phyloP scores from a whole-genome alignment of 2,113 vertebrate species.

The Bothrops jararaca region DNA sequence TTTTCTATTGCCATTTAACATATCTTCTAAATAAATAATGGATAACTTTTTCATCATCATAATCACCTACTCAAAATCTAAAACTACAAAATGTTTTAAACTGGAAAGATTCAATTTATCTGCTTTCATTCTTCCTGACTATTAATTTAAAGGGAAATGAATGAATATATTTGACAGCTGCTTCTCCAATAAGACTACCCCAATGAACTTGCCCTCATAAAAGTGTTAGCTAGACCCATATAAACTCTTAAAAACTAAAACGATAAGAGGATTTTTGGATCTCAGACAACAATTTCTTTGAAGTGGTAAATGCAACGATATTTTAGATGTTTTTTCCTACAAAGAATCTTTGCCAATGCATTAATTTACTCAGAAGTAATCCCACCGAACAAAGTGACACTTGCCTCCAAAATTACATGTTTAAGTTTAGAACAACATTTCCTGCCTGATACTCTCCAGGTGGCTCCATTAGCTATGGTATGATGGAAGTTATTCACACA shows the following conservation, averaged over 20 bases:
- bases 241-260: constrained; percentile 35
- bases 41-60: background rate
- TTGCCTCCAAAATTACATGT: background rate
- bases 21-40: background rate
- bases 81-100: constrained; percentile 1
- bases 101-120: constrained; percentile 33
- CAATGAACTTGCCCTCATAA: constrained; percentile 9
- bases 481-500: background rate
- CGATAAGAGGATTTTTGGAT: constrained; percentile 46
- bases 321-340: background rate
- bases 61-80: constrained; percentile 3
- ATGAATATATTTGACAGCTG: constrained; percentile 42
- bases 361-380: background rate
- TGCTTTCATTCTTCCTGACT: constrained; percentile 14
- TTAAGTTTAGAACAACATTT: background rate
- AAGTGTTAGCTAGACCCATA: constrained; percentile 41
- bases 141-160: constrained; percentile 31
- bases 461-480: background rate
- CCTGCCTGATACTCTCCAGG: background rate
- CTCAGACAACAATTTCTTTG: constrained; percentile 40
- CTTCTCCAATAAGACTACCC: constrained; percentile 44
- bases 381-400: background rate
- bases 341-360: background rate
- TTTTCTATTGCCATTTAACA: background rate
- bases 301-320: constrained; percentile 20